phyloP scores from a whole-genome alignment of 2,888 invertebrate species.

The Melitaea athalia region DNA sequence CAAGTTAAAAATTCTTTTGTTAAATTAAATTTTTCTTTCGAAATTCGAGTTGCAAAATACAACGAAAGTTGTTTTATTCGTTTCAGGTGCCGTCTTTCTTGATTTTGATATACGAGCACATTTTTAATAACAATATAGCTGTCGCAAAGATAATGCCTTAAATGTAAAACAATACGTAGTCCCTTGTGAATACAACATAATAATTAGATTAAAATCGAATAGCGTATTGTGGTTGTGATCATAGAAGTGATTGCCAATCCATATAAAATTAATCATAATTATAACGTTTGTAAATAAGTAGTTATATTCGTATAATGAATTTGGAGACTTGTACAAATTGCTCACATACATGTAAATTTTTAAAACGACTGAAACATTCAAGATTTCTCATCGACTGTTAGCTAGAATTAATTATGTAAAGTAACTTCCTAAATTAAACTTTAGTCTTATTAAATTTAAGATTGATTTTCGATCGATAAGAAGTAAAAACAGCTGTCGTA shows the following conservation, averaged over 20 bases:
- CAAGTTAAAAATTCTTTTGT: slow-evolving; percentile 9
- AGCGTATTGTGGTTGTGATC: slow-evolving; percentile 81
- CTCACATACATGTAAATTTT: slow-evolving; percentile 77
- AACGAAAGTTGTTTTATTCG: background rate
- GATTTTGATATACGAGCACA: background rate
- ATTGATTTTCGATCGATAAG: slow-evolving; percentile 18
- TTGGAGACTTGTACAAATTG: slow-evolving; percentile 81
- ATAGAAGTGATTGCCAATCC: slow-evolving; percentile 78
- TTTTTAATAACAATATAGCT: slow-evolving; percentile 14
- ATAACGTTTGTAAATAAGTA: slow-evolving; percentile 66
- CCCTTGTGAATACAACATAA: slow-evolving; percentile 43
- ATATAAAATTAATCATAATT: slow-evolving; percentile 63
- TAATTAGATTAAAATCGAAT: slow-evolving; percentile 55
- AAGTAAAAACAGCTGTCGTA: slow-evolving; percentile 35
- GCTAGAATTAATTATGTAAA: slow-evolving; percentile 52
- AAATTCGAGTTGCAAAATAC: background rate
- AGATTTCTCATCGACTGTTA: slow-evolving; percentile 77
- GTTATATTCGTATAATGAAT: slow-evolving; percentile 69
- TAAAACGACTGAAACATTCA: slow-evolving; percentile 76
- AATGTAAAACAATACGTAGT: slow-evolving; percentile 39
- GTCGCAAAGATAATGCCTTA: slow-evolving; percentile 36
- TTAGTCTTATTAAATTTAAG: slow-evolving; percentile 26
- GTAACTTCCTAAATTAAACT: slow-evolving; percentile 34
- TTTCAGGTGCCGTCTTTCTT: background rate
- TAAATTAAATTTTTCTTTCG: slow-evolving; percentile 6